Conservation (phyloP, 2,113 vertebrate species). For the Aegithalos caudatus region DNA sequence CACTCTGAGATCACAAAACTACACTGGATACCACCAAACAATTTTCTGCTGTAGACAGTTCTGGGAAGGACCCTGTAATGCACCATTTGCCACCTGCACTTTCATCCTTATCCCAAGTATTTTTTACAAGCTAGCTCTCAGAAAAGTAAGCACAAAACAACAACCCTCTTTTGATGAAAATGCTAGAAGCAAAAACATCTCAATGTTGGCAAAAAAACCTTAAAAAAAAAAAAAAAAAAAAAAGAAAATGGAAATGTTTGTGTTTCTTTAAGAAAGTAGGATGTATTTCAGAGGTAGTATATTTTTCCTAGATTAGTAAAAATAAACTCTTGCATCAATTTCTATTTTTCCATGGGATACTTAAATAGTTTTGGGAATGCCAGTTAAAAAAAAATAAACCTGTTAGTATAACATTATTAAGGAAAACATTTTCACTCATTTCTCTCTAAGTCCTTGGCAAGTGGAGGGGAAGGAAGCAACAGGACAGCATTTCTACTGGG, state of each 20-base stretch:
- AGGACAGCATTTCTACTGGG: background rate
- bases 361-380: background rate
- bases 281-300: slow-evolving; percentile 62
- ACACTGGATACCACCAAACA: background rate
- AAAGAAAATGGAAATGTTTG: background rate
- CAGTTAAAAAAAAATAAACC: background rate
- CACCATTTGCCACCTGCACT: background rate
- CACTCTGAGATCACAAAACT: background rate
- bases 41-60: background rate
- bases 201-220: background rate
- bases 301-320: background rate
- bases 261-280: slow-evolving; percentile 29
- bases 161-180: background rate
- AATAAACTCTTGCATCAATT: background rate
- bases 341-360: background rate
- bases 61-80: background rate
- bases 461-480: background rate
- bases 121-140: background rate
- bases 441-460: background rate
- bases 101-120: background rate
- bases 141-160: background rate
- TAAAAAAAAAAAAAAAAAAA: background rate
- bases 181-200: background rate
- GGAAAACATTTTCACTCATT: background rate
- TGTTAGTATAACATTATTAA: background rate